A percentile compares a stretch with the other conserved stretches of the same genome.
These are phyloP conservation scores for Geotrupes spiniger DNA, from an alignment of 2,888 invertebrate genomes.

Conservation along the genomic window DNA sequence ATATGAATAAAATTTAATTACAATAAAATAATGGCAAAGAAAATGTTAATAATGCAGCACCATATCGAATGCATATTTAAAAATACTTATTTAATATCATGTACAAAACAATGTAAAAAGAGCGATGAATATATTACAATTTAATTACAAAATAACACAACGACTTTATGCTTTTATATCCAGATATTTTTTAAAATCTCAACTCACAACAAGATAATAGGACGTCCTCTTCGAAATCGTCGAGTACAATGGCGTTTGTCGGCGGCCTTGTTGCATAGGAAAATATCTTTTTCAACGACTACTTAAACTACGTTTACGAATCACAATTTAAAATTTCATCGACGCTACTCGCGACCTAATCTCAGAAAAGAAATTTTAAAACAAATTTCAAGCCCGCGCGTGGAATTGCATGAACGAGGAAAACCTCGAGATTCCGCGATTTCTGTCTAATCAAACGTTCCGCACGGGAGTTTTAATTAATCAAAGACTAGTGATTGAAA, in stretches of 20 bases:
- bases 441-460: too few relatives aligned
- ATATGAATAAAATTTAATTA: conserved; percentile 27
- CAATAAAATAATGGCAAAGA: conserved; percentile 27
- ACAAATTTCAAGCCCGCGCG: conserved; percentile 11
- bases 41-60: conserved; percentile 17
- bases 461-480: too few relatives aligned
- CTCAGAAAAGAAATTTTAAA: conserved; percentile 13
- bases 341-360: neutral
- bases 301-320: conserved; percentile 6
- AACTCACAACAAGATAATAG: conserved; percentile 1
- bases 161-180: conserved; percentile 4
- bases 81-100: conserved; percentile 11
- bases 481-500: conserved; percentile 2
- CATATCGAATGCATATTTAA: conserved; percentile 14
- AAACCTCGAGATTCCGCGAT: too few relatives aligned
- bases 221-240: neutral
- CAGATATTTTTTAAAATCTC: neutral
- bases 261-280: neutral
- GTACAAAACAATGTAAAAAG: conserved; percentile 21
- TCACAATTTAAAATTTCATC: conserved; percentile 6
- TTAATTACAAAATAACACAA: conserved; percentile 10
- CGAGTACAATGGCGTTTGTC: neutral
- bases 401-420: too few relatives aligned
- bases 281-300: too few relatives aligned
- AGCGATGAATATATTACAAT: conserved; percentile 21